phyloP scores from a whole-genome alignment of 2,888 invertebrate genomes.

The Quadriops clusia region DNA sequence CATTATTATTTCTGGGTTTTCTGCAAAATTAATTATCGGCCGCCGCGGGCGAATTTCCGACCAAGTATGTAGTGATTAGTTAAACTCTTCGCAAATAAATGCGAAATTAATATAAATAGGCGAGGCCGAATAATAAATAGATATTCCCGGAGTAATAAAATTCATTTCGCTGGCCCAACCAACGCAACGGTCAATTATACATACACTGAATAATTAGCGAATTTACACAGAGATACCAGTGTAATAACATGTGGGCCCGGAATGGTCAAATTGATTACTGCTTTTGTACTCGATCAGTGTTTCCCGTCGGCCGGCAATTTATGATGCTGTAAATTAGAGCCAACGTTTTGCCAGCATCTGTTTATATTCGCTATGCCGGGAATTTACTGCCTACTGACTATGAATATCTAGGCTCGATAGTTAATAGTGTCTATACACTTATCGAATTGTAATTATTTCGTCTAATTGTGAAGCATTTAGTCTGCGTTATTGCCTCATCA shows the following conservation, averaged over 20 bases:
- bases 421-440: no score
- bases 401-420: no score
- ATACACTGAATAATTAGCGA: conserved; percentile 25
- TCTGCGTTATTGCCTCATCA: no score
- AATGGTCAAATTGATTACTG: conserved; percentile 31
- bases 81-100: conserved; percentile 4
- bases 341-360: no score
- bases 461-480: no score
- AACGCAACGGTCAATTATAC: conserved; percentile 19
- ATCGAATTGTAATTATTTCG: no score
- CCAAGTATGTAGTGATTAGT: no score
- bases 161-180: no score
- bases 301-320: conserved; percentile 23
- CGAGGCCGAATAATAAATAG: conserved; percentile 11
- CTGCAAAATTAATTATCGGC: not conserved
- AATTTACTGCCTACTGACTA: no score
- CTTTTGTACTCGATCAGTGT: conserved; percentile 30
- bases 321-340: conserved; percentile 25
- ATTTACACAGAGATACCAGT: conserved; percentile 28
- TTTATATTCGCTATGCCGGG: no score
- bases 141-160: conserved; percentile 12
- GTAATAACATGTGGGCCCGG: conserved; percentile 29
- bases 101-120: conserved; percentile 8
- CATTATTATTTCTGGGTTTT: no score
- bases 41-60: not conserved